Base-by-base conservation (phyloP, 2,888 invertebrate genomes). In the Hetaerina titia region DNA sequence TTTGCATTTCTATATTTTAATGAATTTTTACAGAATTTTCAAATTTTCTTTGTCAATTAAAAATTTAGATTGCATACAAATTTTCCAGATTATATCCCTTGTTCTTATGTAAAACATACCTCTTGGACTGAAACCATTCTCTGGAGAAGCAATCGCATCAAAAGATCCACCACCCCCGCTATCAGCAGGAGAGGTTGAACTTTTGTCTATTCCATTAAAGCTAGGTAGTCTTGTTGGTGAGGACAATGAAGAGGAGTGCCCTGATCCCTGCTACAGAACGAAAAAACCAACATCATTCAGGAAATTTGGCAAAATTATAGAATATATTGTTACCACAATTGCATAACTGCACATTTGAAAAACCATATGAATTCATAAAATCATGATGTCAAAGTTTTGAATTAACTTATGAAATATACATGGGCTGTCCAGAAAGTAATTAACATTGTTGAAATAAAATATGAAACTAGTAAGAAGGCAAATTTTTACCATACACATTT, bases 171-270 rank as follows among this genome's bases (percentile, higher is more conserved):
- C 92, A 69, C 92, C 92, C 2, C 92, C 92, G 69, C 92, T 94
- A 19, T 95, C 95, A 22, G 95, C 89, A 22, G 95, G 90, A 25
- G 95, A 95, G 81, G 60, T 95, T 64, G 94, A 92, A 95, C 81
- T 95, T 88, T 94, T 95, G 57, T 96, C 96, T 15, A 96, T 94
- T 9, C 96, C 96, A 90, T 96, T 96, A 87, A 95, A 96, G 31
- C 92, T 92, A 57, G 92, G 92, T 17, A 92, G 60, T 22, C 92
- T 64, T 9, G 96, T 97, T 19, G 97, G 97, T 64, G 97, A 97
- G 11, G 97, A 97, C 89, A 97, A 96, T 13, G 97, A 96, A n/a
- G 97, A 97, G 56, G 97, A 97, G 94, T 96, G 96, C 64, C 97
- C 97, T 45, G 92, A 92, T 56, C 92, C 92, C 96, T 97, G 95